Evolutionary conservation across 2,888 invertebrate genomes (phyloP), one percentile per base, ranked within the genome.

Genomic region (Frankliniella fusca): DNA sequence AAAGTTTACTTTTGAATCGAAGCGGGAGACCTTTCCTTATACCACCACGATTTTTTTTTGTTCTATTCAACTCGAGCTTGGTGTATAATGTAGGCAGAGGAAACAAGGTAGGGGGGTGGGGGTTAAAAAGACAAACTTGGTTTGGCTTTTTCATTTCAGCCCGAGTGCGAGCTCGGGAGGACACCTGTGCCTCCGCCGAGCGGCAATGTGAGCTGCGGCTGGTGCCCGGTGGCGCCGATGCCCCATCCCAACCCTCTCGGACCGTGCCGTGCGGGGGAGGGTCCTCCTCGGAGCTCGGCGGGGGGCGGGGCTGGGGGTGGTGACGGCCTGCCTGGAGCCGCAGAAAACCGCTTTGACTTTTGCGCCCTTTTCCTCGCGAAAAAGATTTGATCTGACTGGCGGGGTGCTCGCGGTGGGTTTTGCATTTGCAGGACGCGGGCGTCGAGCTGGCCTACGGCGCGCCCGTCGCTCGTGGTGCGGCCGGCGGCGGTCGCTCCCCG

Each of bases 401-500:
- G n/a, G n/a, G n/a, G 38, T 38, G 38, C 38, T 38, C 38, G 38
- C 38, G 3, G 38, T 2, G 38, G 38, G 38, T 38, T 2, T 38
- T 38, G 38, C n/a, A n/a, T n/a, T 27, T 18, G 70, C 70, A 76
- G 70, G 70, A 27, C 70, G 27, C 70, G 27, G 70, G 27, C 23
- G 23, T 23, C 0, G 70, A 76, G 70, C 9, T 9, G 70, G 70
- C 23, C 70, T 76, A 11, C 70, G 23, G 61, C 61, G 23, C 20
- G 84, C 82, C 23, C 83, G 83, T 79, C 79, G 83, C 70, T 83
- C 82, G 65, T 80, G 82, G 83, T 84, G 82, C 61, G 84, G 38
- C 38, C 3, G 38, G 38, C 38, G 38, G 38, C 38, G 38, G 38
- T 5, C 11, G 54, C 54, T 8, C 54, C 15, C 54, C 5, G 18